Base-by-base conservation (phyloP, 2,797 vertebrate species). In the Diceros bicornis region DNA sequence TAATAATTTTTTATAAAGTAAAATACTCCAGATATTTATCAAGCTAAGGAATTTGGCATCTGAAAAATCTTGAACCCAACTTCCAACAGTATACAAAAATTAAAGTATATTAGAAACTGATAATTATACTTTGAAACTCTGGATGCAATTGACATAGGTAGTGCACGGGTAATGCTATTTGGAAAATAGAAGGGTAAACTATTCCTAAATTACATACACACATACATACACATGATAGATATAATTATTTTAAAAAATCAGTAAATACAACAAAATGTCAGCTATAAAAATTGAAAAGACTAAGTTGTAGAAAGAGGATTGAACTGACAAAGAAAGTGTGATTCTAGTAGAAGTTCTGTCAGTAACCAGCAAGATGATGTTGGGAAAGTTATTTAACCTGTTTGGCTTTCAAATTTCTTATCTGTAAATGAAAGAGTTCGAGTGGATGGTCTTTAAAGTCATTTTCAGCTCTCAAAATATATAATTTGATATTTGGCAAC, bases 401-500 rank as follows among this genome's bases (percentile, higher is more conserved):
- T 37, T 14, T 75, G 52, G 44, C 25, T 68, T 89, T 95, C 55
- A 68, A 21, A 34, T 69, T 96, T 95, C 18, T 71, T 93, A 68
- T 57, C 21, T 62, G 4, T 41, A 92, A 89, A 82, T 81, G 52
- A 85, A 96, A 88, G 7, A 2, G 17, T 79, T 77, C 72, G 16
- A 55, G 9, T 61, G 59, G 37, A 79, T 61, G 23, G 69, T 81
- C 29, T 89, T 74, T 69, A 84, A 79, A 47, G n/a, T 72, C 6
- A 23, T 69, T 91, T 95, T 84, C 72, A 93, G 34, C 50, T 94
- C 21, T 95, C 37, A 68, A 88, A 91, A 88, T 69, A 64, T 21
- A 75, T 81, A 62, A 61, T 84, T 89, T 69, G 44, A 44, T 79
- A 29, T 75, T 3, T 64, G 52, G 61, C 7, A 18, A 66, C 21